Base-by-base conservation (phyloP, 2,888 invertebrate genomes). In the Automeris io region DNA sequence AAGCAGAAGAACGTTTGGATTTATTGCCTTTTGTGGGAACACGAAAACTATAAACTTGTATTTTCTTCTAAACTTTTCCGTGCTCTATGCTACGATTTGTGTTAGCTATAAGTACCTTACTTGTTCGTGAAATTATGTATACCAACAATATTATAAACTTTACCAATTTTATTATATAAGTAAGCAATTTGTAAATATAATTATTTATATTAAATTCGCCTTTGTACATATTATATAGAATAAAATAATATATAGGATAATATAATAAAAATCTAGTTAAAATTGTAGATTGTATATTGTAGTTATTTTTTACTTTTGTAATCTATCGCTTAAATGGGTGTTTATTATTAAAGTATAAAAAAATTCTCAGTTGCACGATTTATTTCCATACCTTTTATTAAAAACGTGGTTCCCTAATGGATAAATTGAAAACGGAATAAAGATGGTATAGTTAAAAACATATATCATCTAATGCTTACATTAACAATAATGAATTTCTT, bases 11-110 rank as follows among this genome's bases (percentile, higher is more conserved):
- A 71, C 71, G 61, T 65, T 62, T 63, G 59, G 64, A 72, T 75
- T 76, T 74, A 75, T 73, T 55, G 72, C 68, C 61, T 66, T 8
- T 68, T 72, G 70, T 70, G 66, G 59, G 61, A 72, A 75, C 70
- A 68, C 63, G 71, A 72, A 73, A 71, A 74, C 75, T 75, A 61
- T 71, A 66, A 70, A 72, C 63, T 66, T 70, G 60, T 74, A 70
- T 69, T 65, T 50, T 71, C 65, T 71, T 70, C 43, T 62, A 59
- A 69, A 68, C 63, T 71, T 76, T 67, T 64, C 59, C 56, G 51
- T 57, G 57, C 57, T 57, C 49, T 49, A 48, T 51, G 53, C 52
- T 46, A 45, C 50, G 46, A 47, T 64, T 58, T 55, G 58, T 57
- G 43, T 54, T 43, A 57, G 48, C n/a, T n/a, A 54, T 50, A 54